Evolutionary conservation across 2,888 invertebrate species (phyloP), one percentile per base, ranked within the genome.

Genomic region (Adela reaumurella): DNA sequence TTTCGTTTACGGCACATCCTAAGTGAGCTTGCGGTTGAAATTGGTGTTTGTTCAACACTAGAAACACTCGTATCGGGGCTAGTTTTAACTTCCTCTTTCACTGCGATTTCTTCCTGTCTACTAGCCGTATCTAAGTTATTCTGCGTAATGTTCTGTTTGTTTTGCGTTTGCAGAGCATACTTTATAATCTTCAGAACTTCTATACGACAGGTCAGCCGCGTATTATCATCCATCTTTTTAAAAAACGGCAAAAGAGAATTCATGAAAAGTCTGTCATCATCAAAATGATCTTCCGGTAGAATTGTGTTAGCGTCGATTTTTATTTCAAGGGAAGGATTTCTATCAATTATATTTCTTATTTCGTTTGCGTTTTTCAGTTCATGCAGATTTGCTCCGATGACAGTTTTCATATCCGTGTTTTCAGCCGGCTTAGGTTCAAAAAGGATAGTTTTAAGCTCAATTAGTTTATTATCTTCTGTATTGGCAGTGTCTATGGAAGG

Each of bases 141-240:
- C n/a, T n/a, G n/a, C n/a, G n/a, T n/a, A n/a, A n/a, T n/a, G n/a
- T n/a, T n/a, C n/a, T n/a, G n/a, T n/a, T n/a, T n/a, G n/a, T n/a
- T 67, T 45, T 74, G 64, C 1, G 73, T 73, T 56, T 76, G 73
- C 0, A 77, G 47, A 0, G 74, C 77, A 49, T 67, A 70, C 43
- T 50, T 63, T 2, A 77, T 76, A 2, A 74, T 74, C 52, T 77
- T 77, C 10, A 78, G 46, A 0, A 77, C 70, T 49, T 77, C 76
- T 11, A 77, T 77, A 1, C 77, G 59, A 46, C 77, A 78, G 0
- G 73, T 45, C 0, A 77, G 56, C 49, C 76, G 59, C 0, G 77
- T 78, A 16, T 76, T 76, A 24, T 78, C 77, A 28, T 68, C 66
- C 77, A 77, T 78, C 52, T 76, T 77, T 55, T 74, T 76, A 43